phyloP scores from a whole-genome alignment of 2,113 vertebrate species.

The Dipodomys spectabilis region DNA sequence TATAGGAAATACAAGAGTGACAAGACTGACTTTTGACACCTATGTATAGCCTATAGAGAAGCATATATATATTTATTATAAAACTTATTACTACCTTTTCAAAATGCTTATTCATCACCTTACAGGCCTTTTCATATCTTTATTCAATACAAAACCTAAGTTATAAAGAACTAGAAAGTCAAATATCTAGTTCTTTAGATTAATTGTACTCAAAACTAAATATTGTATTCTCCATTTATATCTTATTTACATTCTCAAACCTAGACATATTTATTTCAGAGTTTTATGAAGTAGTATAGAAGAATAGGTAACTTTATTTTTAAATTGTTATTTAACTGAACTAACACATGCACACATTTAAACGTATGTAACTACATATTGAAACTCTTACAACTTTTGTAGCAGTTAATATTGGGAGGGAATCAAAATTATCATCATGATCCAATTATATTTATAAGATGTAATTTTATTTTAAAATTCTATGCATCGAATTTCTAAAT shows the following conservation, averaged over 20 bases:
- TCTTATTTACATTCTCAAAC: not conserved
- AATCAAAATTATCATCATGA: not conserved
- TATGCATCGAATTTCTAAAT: not conserved
- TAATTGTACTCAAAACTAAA: not conserved
- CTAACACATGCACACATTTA: not conserved
- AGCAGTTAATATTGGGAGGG: not conserved
- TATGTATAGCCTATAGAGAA: not conserved
- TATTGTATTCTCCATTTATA: not conserved
- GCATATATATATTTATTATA: not conserved
- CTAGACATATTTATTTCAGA: not conserved
- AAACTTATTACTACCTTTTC: not conserved
- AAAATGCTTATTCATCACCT: not conserved
- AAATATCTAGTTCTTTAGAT: not conserved
- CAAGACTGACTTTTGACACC: not conserved
- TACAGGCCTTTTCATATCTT: not conserved
- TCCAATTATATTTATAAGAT: not conserved
- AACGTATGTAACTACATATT: not conserved
- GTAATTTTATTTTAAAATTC: conserved; percentile 22
- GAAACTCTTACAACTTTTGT: not conserved
- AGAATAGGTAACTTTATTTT: not conserved
- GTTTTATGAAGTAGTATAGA: not conserved
- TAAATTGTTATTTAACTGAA: not conserved
- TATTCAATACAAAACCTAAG: not conserved
- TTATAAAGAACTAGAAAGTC: not conserved
- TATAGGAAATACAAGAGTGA: not conserved